These are phyloP conservation scores for Lonchura striata DNA, from an alignment of 2,113 vertebrate genomes.

Conservation along the genomic window DNA sequence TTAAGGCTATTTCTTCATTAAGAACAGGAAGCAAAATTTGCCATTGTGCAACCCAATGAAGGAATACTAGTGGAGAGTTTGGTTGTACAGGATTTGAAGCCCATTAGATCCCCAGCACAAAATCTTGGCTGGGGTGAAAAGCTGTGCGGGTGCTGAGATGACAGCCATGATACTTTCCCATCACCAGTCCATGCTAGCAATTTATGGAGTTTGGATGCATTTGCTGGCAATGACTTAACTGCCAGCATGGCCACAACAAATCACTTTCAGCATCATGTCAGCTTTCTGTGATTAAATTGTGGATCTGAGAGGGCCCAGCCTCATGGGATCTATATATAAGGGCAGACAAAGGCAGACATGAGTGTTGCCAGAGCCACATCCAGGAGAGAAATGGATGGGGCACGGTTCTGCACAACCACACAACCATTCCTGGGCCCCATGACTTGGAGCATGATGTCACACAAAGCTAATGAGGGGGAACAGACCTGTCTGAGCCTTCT, in stretches of 20 bases:
- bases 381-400: not conserved
- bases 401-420: not conserved
- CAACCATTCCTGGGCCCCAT: not conserved
- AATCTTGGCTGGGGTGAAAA: not conserved
- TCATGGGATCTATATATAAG: not conserved
- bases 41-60: not conserved
- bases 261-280: slow-evolving; percentile 45
- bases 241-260: slow-evolving; percentile 50
- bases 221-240: slow-evolving; percentile 48
- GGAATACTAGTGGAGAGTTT: not conserved
- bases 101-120: not conserved
- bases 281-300: slow-evolving; percentile 43
- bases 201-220: slow-evolving; percentile 48
- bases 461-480: slow-evolving; percentile 49
- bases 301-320: slow-evolving; percentile 8
- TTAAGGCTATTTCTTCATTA: not conserved
- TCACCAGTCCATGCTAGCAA: not conserved
- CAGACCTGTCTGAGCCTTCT: slow-evolving; percentile 43
- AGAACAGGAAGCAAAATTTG: not conserved
- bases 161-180: slow-evolving; percentile 16
- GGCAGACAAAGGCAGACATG: not conserved
- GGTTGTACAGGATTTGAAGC: not conserved
- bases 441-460: not conserved
- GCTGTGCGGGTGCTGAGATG: not conserved
- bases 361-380: not conserved